These are phyloP conservation scores for Paramormyrops kingsleyae DNA, from an alignment of 2,113 vertebrate species.

Conservation along the genomic window DNA sequence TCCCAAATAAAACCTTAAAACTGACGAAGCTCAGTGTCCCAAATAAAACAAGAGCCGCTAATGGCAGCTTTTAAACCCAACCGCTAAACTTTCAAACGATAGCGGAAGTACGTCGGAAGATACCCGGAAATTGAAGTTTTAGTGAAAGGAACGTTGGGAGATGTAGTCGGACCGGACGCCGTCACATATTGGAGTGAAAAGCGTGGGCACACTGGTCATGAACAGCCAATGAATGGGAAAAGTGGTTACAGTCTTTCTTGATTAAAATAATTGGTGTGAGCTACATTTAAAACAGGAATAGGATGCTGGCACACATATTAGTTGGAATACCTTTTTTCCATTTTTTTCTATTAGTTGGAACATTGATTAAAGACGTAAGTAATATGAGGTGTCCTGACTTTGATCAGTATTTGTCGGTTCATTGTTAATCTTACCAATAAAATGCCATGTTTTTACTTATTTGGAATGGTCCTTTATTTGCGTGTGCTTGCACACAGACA, in stretches of 20 bases:
- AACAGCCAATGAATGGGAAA: background rate
- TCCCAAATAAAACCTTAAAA: background rate
- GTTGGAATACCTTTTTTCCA: too few species aligned
- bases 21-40: background rate
- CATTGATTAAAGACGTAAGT: too few species aligned
- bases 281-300: too few species aligned
- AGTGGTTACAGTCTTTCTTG: background rate
- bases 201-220: background rate
- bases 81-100: slow-evolving; percentile 40
- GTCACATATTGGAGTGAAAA: background rate
- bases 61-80: background rate
- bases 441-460: too few species aligned
- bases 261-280: too few species aligned
- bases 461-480: too few species aligned
- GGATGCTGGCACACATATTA: too few species aligned
- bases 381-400: too few species aligned
- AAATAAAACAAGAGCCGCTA: background rate
- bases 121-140: slow-evolving; percentile 3
- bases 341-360: too few species aligned
- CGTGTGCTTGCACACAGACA: too few species aligned
- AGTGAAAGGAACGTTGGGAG: background rate
- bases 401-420: too few species aligned
- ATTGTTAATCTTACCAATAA: too few species aligned
- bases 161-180: background rate
- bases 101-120: slow-evolving; percentile 26